These are phyloP conservation scores for Oreochromis mossambicus DNA, from an alignment of 2,797 vertebrate species.

Conservation along the genomic window DNA sequence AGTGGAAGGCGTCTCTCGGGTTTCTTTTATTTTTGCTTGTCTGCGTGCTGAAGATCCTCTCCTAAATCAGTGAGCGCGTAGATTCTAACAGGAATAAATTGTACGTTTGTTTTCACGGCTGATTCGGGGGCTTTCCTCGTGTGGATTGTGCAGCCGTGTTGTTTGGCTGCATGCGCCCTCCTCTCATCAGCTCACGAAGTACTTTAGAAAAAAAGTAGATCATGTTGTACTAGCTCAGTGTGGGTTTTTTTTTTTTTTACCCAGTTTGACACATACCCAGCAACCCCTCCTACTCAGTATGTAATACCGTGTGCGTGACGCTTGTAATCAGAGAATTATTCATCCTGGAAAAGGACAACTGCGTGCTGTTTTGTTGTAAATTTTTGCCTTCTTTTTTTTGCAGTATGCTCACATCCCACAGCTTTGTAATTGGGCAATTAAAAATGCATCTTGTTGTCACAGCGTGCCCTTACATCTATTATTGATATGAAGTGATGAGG, in stretches of 20 bases:
- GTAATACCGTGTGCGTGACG: background rate
- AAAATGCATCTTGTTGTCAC: conserved; percentile 67
- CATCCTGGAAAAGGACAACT: conserved; percentile 1
- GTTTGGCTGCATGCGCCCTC: background rate
- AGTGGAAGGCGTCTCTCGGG: background rate
- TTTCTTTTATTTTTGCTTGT: background rate
- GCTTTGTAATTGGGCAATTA: conserved; percentile 60
- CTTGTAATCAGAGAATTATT: conserved; percentile 30
- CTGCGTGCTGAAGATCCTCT: background rate
- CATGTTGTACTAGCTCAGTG: conserved; percentile 4
- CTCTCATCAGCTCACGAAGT: background rate
- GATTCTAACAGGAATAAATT: conserved; percentile 8
- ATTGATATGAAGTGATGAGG: conserved; percentile 63
- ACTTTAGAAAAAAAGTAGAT: conserved; percentile 12
- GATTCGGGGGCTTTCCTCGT: background rate
- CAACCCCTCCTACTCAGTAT: background rate
- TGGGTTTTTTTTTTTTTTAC: background rate
- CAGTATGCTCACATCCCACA: conserved; percentile 19
- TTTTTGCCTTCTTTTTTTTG: conserved; percentile 24
- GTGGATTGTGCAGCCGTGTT: background rate
- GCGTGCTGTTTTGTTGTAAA: conserved; percentile 35
- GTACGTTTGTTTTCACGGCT: background rate
- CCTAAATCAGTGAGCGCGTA: background rate
- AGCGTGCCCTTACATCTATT: conserved; percentile 58
- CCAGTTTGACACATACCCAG: background rate